A percentile compares a stretch with the other conserved stretches of the same genome.
phyloP scores from a whole-genome alignment of 1,140 invertebrate species.

The Drosophila bocqueti region DNA sequence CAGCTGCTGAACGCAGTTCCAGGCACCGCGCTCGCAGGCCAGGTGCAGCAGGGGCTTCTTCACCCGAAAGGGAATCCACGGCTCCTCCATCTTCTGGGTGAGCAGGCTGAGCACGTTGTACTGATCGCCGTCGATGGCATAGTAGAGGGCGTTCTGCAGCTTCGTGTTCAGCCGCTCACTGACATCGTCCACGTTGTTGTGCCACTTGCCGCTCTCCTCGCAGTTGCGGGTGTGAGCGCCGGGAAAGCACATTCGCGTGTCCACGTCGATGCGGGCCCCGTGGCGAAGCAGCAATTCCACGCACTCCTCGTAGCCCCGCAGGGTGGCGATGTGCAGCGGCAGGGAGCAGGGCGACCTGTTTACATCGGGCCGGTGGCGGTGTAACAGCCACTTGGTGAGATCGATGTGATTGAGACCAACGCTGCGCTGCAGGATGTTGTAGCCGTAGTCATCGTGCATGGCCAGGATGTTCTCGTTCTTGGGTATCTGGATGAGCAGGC shows the following conservation, averaged over 20 bases:
- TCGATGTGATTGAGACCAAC: constrained; percentile 91
- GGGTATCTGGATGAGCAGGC: constrained; percentile 88
- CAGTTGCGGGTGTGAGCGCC: constrained; percentile 90
- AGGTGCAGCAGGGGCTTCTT: constrained; percentile 88
- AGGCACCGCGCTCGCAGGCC: constrained; percentile 89
- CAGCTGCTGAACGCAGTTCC: constrained; percentile 90
- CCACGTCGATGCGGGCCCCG: constrained; percentile 86
- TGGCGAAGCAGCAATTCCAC: constrained; percentile 86
- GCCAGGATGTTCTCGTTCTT: constrained; percentile 85
- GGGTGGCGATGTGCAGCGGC: constrained; percentile 90
- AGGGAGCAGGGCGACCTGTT: constrained; percentile 90
- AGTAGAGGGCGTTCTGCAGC: constrained; percentile 90
- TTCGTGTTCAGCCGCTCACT: constrained; percentile 86
- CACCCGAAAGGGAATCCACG: constrained; percentile 87
- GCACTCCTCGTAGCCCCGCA: constrained; percentile 88
- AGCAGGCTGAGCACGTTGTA: constrained; percentile 88
- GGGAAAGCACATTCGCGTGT: constrained; percentile 89
- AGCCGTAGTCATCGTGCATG: constrained; percentile 89
- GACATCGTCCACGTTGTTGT: constrained; percentile 79
- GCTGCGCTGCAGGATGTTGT: constrained; percentile 90
- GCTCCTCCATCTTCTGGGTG: constrained; percentile 89
- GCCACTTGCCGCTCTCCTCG: constrained; percentile 88
- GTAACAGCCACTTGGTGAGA: constrained; percentile 89
- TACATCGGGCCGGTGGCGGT: constrained; percentile 88
- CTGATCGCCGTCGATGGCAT: constrained; percentile 91